A percentile compares a stretch with the other conserved stretches of the same genome.
These are phyloP conservation scores for Corythornis vintsioides DNA, from an alignment of 2,113 vertebrate genomes.

Conservation along the genomic window DNA sequence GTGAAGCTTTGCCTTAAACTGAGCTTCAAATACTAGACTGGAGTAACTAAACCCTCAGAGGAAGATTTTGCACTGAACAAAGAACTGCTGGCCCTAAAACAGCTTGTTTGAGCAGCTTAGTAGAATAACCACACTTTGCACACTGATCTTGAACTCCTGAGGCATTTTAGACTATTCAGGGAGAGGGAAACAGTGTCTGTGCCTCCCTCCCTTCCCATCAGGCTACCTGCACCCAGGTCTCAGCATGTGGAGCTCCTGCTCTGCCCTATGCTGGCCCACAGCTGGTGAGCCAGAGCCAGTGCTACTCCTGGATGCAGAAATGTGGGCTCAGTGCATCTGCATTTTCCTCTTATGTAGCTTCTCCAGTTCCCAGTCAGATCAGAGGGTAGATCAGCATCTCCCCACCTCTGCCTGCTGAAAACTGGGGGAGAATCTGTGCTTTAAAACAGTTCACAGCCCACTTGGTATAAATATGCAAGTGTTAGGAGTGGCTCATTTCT, in stretches of 20 bases:
- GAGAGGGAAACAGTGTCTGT: neutral
- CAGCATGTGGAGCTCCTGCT: neutral
- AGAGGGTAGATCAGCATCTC: neutral
- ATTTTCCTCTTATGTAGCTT: neutral
- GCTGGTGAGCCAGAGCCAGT: neutral
- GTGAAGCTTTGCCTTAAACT: neutral
- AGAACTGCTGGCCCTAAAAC: neutral
- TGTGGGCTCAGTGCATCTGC: neutral
- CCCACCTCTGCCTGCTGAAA: neutral
- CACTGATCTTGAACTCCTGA: neutral
- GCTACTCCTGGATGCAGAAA: neutral
- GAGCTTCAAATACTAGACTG: neutral
- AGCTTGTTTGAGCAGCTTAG: neutral
- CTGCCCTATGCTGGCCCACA: neutral
- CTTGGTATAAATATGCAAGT: neutral
- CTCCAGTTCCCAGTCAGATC: neutral
- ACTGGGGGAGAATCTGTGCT: neutral
- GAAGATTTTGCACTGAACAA: neutral
- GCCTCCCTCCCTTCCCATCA: neutral
- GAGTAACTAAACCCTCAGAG: neutral
- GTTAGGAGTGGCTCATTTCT: neutral
- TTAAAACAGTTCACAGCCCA: neutral
- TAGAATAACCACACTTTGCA: neutral
- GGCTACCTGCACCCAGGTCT: accelerated
- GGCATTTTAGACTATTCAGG: neutral